phyloP scores from a whole-genome alignment of 2,797 vertebrate species.

The Perodicticus potto region DNA sequence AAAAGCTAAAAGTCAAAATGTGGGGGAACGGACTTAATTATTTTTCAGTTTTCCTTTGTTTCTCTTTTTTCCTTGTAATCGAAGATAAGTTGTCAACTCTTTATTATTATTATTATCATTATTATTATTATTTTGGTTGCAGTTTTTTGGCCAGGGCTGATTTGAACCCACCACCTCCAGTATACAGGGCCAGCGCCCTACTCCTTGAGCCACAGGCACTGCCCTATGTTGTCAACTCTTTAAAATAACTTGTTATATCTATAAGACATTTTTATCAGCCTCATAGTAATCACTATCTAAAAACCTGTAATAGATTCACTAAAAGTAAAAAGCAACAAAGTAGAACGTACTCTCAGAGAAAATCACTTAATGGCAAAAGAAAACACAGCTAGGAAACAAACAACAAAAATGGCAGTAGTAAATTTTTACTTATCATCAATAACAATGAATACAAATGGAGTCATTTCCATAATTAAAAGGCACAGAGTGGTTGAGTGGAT shows the following conservation, averaged over 20 bases:
- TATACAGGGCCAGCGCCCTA: too few relatives aligned
- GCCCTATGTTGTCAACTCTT: too few relatives aligned
- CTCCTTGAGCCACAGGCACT: too few relatives aligned
- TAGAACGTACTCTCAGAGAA: background rate
- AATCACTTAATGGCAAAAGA: background rate
- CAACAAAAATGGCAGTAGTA: background rate
- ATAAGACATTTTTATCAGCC: background rate
- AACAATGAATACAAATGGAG: background rate
- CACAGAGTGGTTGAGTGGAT: background rate
- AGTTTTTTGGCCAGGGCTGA: too few relatives aligned
- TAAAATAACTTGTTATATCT: background rate
- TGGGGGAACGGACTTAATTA: background rate
- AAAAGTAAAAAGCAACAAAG: background rate
- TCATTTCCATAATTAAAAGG: background rate
- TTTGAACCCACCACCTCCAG: too few relatives aligned
- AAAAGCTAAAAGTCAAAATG: background rate
- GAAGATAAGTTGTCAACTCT: background rate
- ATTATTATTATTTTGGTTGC: too few relatives aligned
- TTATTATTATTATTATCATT: too few relatives aligned
- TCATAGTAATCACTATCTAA: background rate
- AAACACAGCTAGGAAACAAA: background rate
- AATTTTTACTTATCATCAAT: background rate
- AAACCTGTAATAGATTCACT: background rate
- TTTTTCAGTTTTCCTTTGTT: background rate
- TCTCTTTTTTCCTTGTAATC: background rate